Percentiles rank a stretch among this genome's conserved stretches.
Conservation (phyloP, 1,140 invertebrate species). For the Drosophila nigrodunni region DNA sequence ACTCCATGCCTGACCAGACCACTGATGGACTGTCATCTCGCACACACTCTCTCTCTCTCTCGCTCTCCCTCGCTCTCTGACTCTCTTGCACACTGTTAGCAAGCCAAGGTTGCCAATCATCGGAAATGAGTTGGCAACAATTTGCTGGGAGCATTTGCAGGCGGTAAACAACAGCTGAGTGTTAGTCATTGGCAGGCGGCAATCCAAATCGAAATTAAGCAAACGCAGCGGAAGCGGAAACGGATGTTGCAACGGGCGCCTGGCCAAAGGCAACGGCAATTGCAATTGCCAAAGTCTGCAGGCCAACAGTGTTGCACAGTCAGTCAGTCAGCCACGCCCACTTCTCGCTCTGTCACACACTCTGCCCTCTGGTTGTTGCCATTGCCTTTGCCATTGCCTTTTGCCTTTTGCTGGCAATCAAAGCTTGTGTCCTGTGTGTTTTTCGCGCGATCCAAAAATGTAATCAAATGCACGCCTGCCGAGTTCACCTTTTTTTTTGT, state of each 20-base stretch:
- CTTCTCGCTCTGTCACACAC: not conserved
- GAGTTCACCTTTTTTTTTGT: not conserved
- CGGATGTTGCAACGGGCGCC: constrained; percentile 46
- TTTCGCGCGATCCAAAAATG: constrained; percentile 58
- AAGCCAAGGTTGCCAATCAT: constrained; percentile 39
- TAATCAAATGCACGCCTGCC: constrained; percentile 67
- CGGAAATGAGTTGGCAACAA: constrained; percentile 54
- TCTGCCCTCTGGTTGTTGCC: not conserved
- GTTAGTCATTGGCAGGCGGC: constrained; percentile 40
- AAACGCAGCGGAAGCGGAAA: constrained; percentile 46
- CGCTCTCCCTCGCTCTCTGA: too few relatives aligned
- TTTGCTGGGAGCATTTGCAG: constrained; percentile 34
- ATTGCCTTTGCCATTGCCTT: constrained; percentile 5
- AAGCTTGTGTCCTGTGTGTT: constrained; percentile 40
- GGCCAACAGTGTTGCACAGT: constrained; percentile 26
- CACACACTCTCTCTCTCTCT: too few relatives aligned
- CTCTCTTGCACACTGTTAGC: not conserved
- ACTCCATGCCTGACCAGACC: constrained; percentile 3
- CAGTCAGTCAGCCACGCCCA: constrained; percentile 1
- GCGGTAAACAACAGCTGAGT: constrained; percentile 26
- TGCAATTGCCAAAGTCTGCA: constrained; percentile 41
- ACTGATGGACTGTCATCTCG: not conserved
- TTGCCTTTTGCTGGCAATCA: constrained; percentile 58
- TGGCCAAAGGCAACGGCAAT: constrained; percentile 28
- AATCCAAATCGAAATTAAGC: constrained; percentile 58